Evolutionary conservation across 2,113 vertebrate genomes (phyloP), one percentile per base, ranked within the genome.

Genomic region (Tauraco erythrolophus): DNA sequence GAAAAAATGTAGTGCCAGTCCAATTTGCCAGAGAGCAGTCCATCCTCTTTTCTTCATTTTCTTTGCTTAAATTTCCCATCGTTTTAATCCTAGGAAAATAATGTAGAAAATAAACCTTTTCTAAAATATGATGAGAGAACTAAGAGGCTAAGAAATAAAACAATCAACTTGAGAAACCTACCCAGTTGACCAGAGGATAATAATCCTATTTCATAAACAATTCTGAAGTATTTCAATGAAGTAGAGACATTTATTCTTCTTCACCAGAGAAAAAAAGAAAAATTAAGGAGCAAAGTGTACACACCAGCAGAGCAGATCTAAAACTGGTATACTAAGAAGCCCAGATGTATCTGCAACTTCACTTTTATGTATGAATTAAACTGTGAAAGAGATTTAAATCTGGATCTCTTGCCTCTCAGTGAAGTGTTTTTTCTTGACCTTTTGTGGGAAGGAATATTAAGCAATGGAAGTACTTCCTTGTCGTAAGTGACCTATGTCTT

Each of bases 61-160:
- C 19, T 72, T 90, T 86, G 28, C 70, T 95, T 84, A 84, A 78
- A 68, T 78, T 87, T 84, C 35, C 14, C 76, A 58, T 68, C 60
- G 64, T 95, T 92, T 95, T 94, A 9, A 75, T 79, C 22, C 28
- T 45, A 61, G 56, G 41, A 88, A 92, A 92, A 43, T 50, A 88
- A 92, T 33, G 14, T 61, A 70, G 56, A 86, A 89, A 94, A 88
- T 39, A 77, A 84, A 53, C 9, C 6, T 77, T 88, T 89, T 76
- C 39, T 71, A 89, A 94, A 78, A 50, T 45, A 84, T 41, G 5
- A 39, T 54, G 33, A 92, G 28, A 89, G 35, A 95, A 51, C 9
- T 21, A 84, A 61, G 53, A 84, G 10, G 19, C 25, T 37, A 76
- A 41, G 14, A 84, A 82, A 45, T 14, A n/a, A 2, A 68, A 30